Evolutionary conservation across 2,888 invertebrate genomes (phyloP).

Genomic region (Microctonus brassicae): DNA sequence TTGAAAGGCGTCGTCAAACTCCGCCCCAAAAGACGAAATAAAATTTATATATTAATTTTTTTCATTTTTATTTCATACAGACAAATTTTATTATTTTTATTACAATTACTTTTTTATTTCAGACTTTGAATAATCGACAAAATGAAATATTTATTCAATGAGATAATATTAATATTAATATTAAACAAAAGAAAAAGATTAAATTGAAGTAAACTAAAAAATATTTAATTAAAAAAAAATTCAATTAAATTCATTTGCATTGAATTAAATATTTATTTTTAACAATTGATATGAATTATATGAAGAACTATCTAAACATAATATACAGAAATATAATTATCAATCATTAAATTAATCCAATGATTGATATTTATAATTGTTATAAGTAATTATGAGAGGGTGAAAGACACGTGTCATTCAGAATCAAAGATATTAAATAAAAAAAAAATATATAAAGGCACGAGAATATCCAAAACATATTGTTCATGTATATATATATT

Average conservation of each 20-base stretch:
- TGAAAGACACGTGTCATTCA: conserved; percentile 35
- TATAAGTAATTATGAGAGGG: conserved; percentile 29
- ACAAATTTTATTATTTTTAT: background rate
- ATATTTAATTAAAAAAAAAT: no score
- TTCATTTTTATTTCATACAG: background rate
- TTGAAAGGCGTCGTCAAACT: background rate
- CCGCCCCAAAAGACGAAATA: background rate
- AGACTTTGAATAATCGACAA: no score
- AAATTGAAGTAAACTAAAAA: no score
- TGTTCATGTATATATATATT: conserved; percentile 11
- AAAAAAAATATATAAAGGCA: conserved; percentile 34
- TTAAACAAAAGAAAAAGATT: no score
- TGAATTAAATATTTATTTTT: no score
- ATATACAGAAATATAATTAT: background rate
- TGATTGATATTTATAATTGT: no score
- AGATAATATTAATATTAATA: no score
- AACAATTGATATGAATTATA: no score
- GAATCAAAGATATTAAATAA: conserved; percentile 29
- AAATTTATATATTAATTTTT: background rate
- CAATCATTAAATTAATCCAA: conserved; percentile 17
- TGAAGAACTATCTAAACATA: no score
- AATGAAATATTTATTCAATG: no score
- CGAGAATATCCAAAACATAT: conserved; percentile 30
- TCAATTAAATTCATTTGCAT: no score
- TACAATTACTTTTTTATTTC: no score